Percentiles rank a stretch among this genome's conserved stretches.
Evolutionary conservation across 2,797 vertebrate genomes (phyloP).

Genomic region (Paedocypris micromegethes): DNA sequence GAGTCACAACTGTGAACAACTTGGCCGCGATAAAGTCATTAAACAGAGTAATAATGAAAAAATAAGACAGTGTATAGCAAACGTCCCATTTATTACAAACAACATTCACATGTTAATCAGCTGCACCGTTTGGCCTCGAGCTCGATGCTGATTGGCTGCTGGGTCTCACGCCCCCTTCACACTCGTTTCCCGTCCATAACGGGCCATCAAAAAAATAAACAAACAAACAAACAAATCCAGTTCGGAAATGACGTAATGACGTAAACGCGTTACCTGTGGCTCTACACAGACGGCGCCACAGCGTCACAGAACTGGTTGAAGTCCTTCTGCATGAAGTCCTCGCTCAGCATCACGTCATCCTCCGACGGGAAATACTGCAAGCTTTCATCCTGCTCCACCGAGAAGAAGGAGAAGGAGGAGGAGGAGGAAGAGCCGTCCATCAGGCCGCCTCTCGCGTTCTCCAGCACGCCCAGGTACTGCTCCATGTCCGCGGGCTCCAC

Average conservation of each 20-base stretch:
- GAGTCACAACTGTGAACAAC: background rate
- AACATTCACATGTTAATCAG: slow-evolving; percentile 49
- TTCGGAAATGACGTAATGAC: slow-evolving; percentile 10
- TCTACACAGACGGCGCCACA: slow-evolving; percentile 46
- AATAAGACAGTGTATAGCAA: slow-evolving; percentile 11
- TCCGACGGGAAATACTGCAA: slow-evolving; percentile 84
- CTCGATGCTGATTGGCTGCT: slow-evolving; percentile 60
- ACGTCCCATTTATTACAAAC: slow-evolving; percentile 55
- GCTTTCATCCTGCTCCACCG: slow-evolving; percentile 70
- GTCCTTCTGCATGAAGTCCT: slow-evolving; percentile 84
- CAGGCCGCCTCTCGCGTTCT: slow-evolving; percentile 80
- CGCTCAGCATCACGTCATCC: slow-evolving; percentile 77
- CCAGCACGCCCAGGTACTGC: slow-evolving; percentile 80
- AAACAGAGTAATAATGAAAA: background rate
- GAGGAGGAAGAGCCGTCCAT: slow-evolving; percentile 59
- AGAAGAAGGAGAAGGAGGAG: slow-evolving; percentile 43
- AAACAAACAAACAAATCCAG: slow-evolving; percentile 20
- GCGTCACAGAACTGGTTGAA: slow-evolving; percentile 80
- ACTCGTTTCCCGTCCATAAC: slow-evolving; percentile 44
- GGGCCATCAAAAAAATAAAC: slow-evolving; percentile 7
- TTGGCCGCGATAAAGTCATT: background rate
- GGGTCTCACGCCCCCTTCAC: slow-evolving; percentile 58
- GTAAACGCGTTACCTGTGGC: slow-evolving; percentile 36
- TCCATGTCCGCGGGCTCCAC: slow-evolving; percentile 82
- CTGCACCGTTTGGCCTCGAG: slow-evolving; percentile 43